Conservation (phyloP, 1,140 invertebrate genomes). For the Heterodera schachtii region DNA sequence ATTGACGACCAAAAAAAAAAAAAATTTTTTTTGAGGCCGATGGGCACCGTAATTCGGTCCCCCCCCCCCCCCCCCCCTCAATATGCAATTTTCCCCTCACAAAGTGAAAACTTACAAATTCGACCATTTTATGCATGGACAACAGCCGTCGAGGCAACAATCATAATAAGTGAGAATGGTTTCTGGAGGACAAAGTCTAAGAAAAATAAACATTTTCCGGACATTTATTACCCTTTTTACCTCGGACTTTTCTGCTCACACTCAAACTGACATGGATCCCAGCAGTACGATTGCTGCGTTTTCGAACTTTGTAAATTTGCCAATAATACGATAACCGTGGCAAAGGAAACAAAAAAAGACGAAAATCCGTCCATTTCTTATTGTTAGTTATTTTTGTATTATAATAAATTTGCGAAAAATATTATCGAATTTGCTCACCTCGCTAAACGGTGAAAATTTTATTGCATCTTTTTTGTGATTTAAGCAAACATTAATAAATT, state of each 20-base stretch:
- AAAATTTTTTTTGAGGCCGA: too few species aligned
- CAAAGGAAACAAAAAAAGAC: not conserved
- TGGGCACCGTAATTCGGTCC: too few species aligned
- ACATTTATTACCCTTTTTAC: slow-evolving; percentile 21
- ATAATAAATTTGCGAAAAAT: too few species aligned
- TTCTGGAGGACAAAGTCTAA: slow-evolving; percentile 41
- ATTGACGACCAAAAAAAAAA: too few species aligned
- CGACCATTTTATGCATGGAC: slow-evolving; percentile 48
- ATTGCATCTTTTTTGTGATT: not conserved
- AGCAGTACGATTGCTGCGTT: slow-evolving; percentile 47
- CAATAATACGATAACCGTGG: slow-evolving; percentile 1
- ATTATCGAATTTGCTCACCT: too few species aligned
- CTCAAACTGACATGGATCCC: slow-evolving; percentile 31
- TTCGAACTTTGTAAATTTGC: not conserved
- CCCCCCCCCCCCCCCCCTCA: too few species aligned
- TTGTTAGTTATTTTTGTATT: too few species aligned
- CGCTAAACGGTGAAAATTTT: not conserved
- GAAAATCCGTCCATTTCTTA: too few species aligned
- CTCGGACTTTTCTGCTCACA: slow-evolving; percentile 34
- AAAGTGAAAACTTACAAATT: slow-evolving; percentile 43
- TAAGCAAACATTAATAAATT: too few species aligned
- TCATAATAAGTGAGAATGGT: slow-evolving; percentile 47
- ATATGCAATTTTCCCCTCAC: too few species aligned
- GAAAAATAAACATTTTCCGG: not conserved
- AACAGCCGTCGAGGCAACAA: slow-evolving; percentile 46